Conservation (phyloP, 2,888 invertebrate species). For the Polylopha cassiicola region DNA sequence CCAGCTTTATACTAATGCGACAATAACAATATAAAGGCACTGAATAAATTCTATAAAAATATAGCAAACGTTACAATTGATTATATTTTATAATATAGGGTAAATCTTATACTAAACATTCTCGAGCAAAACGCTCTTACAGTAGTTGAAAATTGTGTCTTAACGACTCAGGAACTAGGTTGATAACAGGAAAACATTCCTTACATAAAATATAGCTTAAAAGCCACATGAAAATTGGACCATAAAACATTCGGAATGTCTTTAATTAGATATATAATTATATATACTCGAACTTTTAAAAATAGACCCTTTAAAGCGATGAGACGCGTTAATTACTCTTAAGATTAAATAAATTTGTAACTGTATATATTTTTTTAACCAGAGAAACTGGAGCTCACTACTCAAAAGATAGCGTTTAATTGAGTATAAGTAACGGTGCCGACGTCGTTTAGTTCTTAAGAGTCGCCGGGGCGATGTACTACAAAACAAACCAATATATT, state of each 20-base stretch:
- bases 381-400: too few species aligned
- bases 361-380: too few species aligned
- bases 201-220: too few species aligned
- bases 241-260: constrained; percentile 7
- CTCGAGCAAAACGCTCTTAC: constrained; percentile 15
- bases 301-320: too few species aligned
- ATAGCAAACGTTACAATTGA: constrained; percentile 31
- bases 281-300: too few species aligned
- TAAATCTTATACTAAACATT: constrained; percentile 29
- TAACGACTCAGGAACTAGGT: constrained; percentile 37
- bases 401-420: too few species aligned
- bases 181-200: constrained; percentile 3
- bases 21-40: constrained; percentile 44
- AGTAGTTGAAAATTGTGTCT: constrained; percentile 3
- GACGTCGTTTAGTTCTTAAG: too few species aligned
- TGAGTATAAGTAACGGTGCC: too few species aligned
- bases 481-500: too few species aligned
- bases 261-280: constrained; percentile 3
- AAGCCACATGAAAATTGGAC: neutral
- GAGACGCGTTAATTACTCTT: too few species aligned
- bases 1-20: constrained; percentile 6
- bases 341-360: too few species aligned
- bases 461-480: too few species aligned
- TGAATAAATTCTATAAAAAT: constrained; percentile 31
- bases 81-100: constrained; percentile 11